A percentile compares a stretch with the other conserved stretches of the same genome.
phyloP scores from a whole-genome alignment of 2,113 vertebrate species.

The Sturnira hondurensis region DNA sequence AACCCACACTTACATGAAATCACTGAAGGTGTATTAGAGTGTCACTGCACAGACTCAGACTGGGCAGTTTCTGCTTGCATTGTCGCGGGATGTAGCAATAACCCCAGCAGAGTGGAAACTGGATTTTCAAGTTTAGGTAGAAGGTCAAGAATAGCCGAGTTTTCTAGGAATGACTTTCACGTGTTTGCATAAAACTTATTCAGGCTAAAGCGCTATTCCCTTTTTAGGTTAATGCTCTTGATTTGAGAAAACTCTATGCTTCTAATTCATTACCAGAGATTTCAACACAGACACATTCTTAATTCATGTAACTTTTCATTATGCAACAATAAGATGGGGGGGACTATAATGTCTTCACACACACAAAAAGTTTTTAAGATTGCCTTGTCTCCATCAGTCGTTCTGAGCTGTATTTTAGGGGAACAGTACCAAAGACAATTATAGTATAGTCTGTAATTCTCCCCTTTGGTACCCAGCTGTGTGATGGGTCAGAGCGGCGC shows the following conservation, averaged over 20 bases:
- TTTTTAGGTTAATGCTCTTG: slow-evolving; percentile 53
- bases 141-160: background rate
- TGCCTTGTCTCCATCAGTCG: background rate
- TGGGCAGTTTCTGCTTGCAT: background rate
- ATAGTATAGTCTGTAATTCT: too few species aligned
- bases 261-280: background rate
- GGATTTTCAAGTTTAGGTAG: background rate
- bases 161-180: background rate
- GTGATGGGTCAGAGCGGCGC: background rate
- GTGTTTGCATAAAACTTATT: background rate
- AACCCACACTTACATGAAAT: background rate
- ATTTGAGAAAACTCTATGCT: slow-evolving; percentile 2
- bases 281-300: background rate
- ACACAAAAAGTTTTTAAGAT: background rate
- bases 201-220: background rate
- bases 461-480: background rate
- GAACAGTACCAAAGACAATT: slow-evolving; percentile 37
- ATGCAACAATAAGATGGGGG: background rate
- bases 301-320: slow-evolving; percentile 8
- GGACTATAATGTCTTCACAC: background rate
- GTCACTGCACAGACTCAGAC: background rate
- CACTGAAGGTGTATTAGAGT: background rate
- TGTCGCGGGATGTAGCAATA: background rate
- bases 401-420: slow-evolving; percentile 13
- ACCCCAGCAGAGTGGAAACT: background rate